Conservation (phyloP, 2,113 vertebrate species). For the Rhinolophus sinicus region DNA sequence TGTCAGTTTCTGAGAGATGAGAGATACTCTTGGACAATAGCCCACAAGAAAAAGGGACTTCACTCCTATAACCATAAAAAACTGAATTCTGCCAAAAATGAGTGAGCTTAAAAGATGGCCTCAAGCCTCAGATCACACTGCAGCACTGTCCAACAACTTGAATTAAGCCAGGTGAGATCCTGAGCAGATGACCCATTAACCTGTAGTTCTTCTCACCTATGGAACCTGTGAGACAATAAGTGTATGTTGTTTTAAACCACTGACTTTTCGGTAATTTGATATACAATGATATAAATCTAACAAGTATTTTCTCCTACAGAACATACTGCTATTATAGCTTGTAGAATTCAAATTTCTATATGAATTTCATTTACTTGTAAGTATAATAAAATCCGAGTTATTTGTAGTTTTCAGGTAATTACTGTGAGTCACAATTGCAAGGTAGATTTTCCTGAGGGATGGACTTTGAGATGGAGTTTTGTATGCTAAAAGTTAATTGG, state of each 20-base stretch:
- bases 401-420: neutral
- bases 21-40: neutral
- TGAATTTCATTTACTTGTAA: neutral
- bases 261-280: neutral
- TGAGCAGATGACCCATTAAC: neutral
- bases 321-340: neutral
- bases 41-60: neutral
- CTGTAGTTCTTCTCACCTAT: neutral
- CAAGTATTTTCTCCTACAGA: neutral
- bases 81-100: neutral
- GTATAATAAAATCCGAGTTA: neutral
- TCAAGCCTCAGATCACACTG: neutral
- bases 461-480: neutral
- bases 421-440: neutral
- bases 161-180: neutral
- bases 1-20: neutral
- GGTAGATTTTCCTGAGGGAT: neutral
- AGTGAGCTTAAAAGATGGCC: neutral
- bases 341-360: neutral
- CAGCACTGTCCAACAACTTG: neutral
- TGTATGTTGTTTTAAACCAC: neutral
- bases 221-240: neutral
- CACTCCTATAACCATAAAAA: neutral
- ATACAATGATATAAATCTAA: neutral
- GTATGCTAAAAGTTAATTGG: neutral